A percentile compares a stretch with the other conserved stretches of the same genome.
Conservation (phyloP, 2,113 vertebrate species). For the Charina bottae region DNA sequence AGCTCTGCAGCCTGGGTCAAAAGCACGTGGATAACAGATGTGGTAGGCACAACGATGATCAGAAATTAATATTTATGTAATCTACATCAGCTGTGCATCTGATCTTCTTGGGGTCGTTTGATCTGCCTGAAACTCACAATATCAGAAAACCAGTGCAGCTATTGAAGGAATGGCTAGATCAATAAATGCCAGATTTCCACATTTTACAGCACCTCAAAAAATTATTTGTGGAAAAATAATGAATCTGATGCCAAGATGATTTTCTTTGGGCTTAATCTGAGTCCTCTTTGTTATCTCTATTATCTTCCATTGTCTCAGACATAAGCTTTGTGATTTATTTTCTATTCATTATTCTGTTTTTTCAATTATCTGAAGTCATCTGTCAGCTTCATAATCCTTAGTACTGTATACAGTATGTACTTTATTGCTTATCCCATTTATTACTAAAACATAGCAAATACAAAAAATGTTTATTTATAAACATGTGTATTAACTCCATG, state of each 20-base stretch:
- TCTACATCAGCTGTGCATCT: not conserved
- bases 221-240: not conserved
- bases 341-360: not conserved
- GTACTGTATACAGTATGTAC: not conserved
- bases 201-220: not conserved
- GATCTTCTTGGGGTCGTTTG: not conserved
- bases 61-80: not conserved
- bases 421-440: not conserved
- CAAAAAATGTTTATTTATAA: not conserved
- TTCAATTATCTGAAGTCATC: not conserved
- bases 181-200: not conserved
- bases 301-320: not conserved
- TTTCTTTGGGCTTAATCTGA: not conserved
- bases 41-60: slow-evolving; percentile 79
- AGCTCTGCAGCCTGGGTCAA: slow-evolving; percentile 83
- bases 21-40: slow-evolving; percentile 82
- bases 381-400: not conserved
- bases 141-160: not conserved
- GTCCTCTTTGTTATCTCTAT: not conserved
- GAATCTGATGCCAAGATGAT: not conserved
- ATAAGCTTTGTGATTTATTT: not conserved
- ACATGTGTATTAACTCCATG: not conserved
- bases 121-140: not conserved
- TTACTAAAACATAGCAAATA: not conserved
- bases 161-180: not conserved